Percentiles rank a stretch among this genome's conserved stretches.
phyloP scores from a whole-genome alignment of 2,113 vertebrate species.

The Prolemur simus region DNA sequence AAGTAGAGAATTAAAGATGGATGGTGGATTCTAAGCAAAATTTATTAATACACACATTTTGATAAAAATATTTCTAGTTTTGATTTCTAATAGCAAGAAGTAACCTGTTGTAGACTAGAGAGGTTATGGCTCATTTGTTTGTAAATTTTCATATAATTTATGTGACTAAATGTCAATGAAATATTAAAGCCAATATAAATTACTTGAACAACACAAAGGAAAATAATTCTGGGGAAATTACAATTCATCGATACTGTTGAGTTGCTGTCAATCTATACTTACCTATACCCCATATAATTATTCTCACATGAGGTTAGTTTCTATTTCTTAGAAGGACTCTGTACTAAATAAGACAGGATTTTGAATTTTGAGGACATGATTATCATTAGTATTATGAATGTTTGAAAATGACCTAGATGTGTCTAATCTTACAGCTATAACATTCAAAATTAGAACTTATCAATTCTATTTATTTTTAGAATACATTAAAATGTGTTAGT shows the following conservation, averaged over 20 bases:
- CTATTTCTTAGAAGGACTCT: background rate
- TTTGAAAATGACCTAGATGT: background rate
- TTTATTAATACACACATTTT: background rate
- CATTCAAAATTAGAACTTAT: background rate
- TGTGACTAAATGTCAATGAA: slow-evolving; percentile 22
- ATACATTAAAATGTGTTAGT: background rate
- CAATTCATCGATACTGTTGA: background rate
- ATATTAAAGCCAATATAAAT: slow-evolving; percentile 24
- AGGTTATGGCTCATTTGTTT: slow-evolving; percentile 12
- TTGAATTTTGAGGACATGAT: background rate
- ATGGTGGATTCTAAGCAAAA: slow-evolving; percentile 23
- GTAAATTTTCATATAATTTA: slow-evolving; percentile 51
- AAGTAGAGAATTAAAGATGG: background rate
- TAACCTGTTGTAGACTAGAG: background rate
- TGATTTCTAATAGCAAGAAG: background rate
- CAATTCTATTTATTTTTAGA: slow-evolving; percentile 10
- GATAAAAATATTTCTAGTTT: slow-evolving; percentile 1
- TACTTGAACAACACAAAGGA: slow-evolving; percentile 22
- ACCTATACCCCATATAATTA: background rate
- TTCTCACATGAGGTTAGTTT: slow-evolving; percentile 26
- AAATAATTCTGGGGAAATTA: slow-evolving; percentile 47
- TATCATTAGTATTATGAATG: background rate
- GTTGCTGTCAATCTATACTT: slow-evolving; percentile 6
- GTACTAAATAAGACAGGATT: background rate
- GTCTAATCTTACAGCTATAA: background rate